These are phyloP conservation scores for Saguinus midas DNA, from an alignment of 2,113 vertebrate genomes.

Conservation along the genomic window DNA sequence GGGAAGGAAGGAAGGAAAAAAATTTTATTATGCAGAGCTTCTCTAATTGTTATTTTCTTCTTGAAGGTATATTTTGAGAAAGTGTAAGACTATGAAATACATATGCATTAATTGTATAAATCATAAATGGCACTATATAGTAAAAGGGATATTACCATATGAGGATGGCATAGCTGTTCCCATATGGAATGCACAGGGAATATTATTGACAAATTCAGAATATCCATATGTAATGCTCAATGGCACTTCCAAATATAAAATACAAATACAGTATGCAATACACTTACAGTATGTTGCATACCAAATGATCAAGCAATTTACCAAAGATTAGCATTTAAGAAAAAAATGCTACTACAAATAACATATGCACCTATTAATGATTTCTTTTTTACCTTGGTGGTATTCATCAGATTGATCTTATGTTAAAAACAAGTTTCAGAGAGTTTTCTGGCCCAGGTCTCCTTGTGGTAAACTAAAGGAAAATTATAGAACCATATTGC, in stretches of 20 bases:
- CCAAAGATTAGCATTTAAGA: conserved; percentile 61
- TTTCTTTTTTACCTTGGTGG: conserved; percentile 22
- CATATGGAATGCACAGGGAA: conserved; percentile 50
- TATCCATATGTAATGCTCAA: conserved; percentile 60
- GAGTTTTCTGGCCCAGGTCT: conserved; percentile 5
- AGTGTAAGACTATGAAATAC: neutral
- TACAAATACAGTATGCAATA: conserved; percentile 63
- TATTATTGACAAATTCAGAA: conserved; percentile 59
- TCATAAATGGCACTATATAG: conserved; percentile 15
- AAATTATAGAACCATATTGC: conserved; percentile 32
- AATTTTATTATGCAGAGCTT: neutral
- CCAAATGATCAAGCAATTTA: conserved; percentile 74
- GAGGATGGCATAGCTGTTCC: neutral
- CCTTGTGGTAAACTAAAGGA: conserved; percentile 29
- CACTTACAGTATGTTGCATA: conserved; percentile 54
- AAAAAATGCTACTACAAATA: conserved; percentile 62
- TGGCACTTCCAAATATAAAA: conserved; percentile 67
- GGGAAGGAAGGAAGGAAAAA: fast-evolving
- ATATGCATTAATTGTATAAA: neutral
- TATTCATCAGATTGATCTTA: conserved; percentile 36
- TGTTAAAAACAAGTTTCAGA: conserved; percentile 40
- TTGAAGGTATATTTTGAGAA: neutral
- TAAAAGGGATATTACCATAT: conserved; percentile 12
- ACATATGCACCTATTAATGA: conserved; percentile 59
- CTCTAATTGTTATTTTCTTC: neutral